phyloP scores from a whole-genome alignment of 2,888 invertebrate species.

The Heliconius sara region DNA sequence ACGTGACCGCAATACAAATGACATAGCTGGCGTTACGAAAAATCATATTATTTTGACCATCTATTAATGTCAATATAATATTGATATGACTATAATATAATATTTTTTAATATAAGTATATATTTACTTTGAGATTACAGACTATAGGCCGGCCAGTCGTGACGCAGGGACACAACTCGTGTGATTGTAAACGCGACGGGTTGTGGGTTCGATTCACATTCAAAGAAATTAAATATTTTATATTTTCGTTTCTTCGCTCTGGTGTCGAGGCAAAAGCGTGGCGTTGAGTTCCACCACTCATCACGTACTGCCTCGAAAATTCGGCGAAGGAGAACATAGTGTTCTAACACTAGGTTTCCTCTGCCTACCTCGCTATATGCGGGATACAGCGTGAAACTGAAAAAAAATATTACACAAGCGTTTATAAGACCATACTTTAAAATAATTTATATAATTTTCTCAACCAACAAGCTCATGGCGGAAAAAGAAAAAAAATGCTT shows the following conservation, averaged over 20 bases:
- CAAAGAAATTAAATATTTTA: too few relatives aligned
- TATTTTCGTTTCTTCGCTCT: too few relatives aligned
- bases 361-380: background rate
- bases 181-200: background rate
- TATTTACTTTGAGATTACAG: background rate
- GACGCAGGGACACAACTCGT: too few relatives aligned
- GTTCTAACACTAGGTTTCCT: background rate
- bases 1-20: slow-evolving; percentile 64
- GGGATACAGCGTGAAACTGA: background rate
- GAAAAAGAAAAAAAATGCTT: slow-evolving; percentile 15
- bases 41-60: slow-evolving; percentile 45
- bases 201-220: background rate
- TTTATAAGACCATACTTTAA: background rate
- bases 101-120: background rate
- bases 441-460: slow-evolving; percentile 37
- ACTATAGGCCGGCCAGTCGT: too few relatives aligned
- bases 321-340: background rate
- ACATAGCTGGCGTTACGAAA: slow-evolving; percentile 40
- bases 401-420: background rate
- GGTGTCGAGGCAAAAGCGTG: background rate
- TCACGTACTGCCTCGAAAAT: background rate
- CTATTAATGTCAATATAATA: slow-evolving; percentile 9
- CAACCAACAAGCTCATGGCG: slow-evolving; percentile 17
- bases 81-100: background rate
- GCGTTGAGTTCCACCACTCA: background rate